Percentiles rank a stretch among this genome's conserved stretches.
These are phyloP conservation scores for Fragum whitleyi DNA, from an alignment of 2,888 invertebrate genomes.

Conservation along the genomic window DNA sequence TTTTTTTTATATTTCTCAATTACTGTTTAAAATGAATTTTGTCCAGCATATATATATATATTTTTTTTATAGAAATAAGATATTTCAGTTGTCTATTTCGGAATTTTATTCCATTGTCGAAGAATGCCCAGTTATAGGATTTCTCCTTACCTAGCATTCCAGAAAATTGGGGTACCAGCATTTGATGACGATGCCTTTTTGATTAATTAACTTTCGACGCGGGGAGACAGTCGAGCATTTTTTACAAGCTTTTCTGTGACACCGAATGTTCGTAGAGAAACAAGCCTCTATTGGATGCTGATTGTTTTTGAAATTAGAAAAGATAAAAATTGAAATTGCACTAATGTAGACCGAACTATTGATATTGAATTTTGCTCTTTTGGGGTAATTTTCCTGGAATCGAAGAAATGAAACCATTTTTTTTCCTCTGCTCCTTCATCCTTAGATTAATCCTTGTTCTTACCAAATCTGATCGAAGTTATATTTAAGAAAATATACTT, in stretches of 20 bases:
- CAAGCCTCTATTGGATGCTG: constrained; percentile 21
- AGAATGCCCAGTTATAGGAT: background rate
- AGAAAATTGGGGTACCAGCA: constrained; percentile 23
- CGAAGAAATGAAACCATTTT: constrained; percentile 6
- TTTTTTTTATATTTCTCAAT: too few relatives aligned
- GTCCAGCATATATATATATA: too few relatives aligned
- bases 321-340: constrained; percentile 4
- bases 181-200: constrained; percentile 26
- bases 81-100: too few relatives aligned
- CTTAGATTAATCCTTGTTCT: too few relatives aligned
- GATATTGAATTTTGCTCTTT: constrained; percentile 14
- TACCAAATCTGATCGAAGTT: too few relatives aligned
- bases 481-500: too few relatives aligned
- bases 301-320: constrained; percentile 26
- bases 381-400: background rate
- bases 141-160: constrained; percentile 11
- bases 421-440: too few relatives aligned
- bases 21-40: too few relatives aligned
- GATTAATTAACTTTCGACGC: constrained; percentile 28
- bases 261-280: constrained; percentile 22
- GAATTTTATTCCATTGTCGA: too few relatives aligned
- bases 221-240: constrained; percentile 26
- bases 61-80: too few relatives aligned
- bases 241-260: constrained; percentile 26
- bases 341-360: background rate